Percentiles rank a stretch among this genome's conserved stretches.
These are phyloP conservation scores for Rhinolophus ferrumequinum DNA, from an alignment of 2,113 vertebrate genomes.

Conservation along the genomic window DNA sequence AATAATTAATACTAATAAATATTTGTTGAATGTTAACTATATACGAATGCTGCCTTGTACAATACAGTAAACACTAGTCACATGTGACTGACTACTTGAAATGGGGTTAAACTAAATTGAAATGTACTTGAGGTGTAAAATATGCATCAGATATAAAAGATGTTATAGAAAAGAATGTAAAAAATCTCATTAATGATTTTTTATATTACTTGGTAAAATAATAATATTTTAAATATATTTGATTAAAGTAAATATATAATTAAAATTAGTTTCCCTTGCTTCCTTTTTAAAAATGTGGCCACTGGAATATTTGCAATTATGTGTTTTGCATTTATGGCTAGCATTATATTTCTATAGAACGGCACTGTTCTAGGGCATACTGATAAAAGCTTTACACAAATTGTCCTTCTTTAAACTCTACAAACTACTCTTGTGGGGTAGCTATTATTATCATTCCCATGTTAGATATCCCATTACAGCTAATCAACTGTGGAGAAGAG, in stretches of 20 bases:
- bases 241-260: background rate
- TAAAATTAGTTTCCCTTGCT: background rate
- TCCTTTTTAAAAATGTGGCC: background rate
- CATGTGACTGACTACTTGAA: background rate
- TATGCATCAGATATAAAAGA: background rate
- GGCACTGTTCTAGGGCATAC: background rate
- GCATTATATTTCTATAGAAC: background rate
- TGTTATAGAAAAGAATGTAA: background rate
- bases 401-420: background rate
- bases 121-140: background rate
- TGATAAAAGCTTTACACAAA: background rate
- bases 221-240: background rate
- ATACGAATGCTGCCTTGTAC: background rate
- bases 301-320: background rate
- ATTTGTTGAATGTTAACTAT: background rate
- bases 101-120: background rate
- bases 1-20: background rate
- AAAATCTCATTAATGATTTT: background rate
- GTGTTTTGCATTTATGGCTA: background rate
- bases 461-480: background rate
- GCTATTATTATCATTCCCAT: background rate
- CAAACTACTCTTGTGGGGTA: background rate
- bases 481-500: background rate
- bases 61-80: background rate
- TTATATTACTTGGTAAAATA: background rate